phyloP scores from a whole-genome alignment of 2,113 vertebrate genomes.

The Ammodytes dubius region DNA sequence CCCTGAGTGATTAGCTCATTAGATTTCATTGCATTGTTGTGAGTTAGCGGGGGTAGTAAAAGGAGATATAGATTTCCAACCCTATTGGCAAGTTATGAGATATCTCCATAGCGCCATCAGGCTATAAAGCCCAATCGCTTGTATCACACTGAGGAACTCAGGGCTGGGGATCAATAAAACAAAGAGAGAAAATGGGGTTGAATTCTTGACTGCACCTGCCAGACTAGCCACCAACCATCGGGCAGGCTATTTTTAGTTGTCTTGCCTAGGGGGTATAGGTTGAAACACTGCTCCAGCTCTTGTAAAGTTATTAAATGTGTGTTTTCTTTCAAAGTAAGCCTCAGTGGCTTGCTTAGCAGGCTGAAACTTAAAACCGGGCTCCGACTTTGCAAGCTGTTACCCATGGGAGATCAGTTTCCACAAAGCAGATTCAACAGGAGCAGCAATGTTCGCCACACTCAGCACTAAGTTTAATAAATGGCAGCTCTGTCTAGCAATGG shows the following conservation, averaged over 20 bases:
- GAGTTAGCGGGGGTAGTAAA: slow-evolving; percentile 50
- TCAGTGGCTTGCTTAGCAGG: too few species aligned
- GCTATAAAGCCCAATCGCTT: slow-evolving; percentile 46
- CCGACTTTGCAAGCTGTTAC: background rate
- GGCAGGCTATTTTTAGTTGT: slow-evolving; percentile 23
- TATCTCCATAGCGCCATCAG: slow-evolving; percentile 25
- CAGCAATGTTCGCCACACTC: slow-evolving; percentile 15
- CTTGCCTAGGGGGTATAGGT: background rate
- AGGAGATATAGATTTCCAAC: slow-evolving; percentile 45
- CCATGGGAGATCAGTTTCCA: slow-evolving; percentile 36
- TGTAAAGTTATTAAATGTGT: slow-evolving; percentile 16
- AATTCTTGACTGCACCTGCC: slow-evolving; percentile 20
- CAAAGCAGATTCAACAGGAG: slow-evolving; percentile 39
- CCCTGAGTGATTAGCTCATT: slow-evolving; percentile 67
- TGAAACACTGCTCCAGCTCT: slow-evolving; percentile 2
- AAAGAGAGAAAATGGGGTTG: slow-evolving; percentile 7
- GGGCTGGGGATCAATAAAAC: slow-evolving; percentile 33
- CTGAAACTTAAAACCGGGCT: slow-evolving; percentile 32
- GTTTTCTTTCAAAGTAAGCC: slow-evolving; percentile 27
- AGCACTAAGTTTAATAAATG: slow-evolving; percentile 33
- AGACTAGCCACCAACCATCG: slow-evolving; percentile 7
- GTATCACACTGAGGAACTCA: slow-evolving; percentile 28
- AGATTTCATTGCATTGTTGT: slow-evolving; percentile 51
- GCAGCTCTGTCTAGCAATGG: slow-evolving; percentile 8
- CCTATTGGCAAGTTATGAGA: slow-evolving; percentile 31